A percentile compares a stretch with the other conserved stretches of the same genome.
These are phyloP conservation scores for Gasterosteus nipponicus DNA, from an alignment of 2,113 vertebrate species.

Conservation along the genomic window DNA sequence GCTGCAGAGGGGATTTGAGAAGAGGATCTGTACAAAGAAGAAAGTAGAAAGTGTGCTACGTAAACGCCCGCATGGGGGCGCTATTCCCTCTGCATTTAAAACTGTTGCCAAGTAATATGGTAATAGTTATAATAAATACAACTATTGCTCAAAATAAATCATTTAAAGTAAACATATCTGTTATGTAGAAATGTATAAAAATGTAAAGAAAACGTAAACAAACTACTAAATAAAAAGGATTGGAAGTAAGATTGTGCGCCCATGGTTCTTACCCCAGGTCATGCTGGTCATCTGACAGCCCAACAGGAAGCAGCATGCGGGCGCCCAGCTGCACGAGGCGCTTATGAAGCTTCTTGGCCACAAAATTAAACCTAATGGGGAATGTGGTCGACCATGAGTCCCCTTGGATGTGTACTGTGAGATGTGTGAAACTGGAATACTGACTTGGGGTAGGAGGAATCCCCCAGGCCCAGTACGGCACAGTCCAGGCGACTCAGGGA, in stretches of 20 bases:
- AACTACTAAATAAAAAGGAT: neutral
- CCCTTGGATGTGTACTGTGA: neutral
- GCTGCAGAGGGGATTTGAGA: neutral
- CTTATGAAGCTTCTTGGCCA: conserved; percentile 95
- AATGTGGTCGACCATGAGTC: neutral
- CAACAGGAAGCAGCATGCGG: conserved; percentile 81
- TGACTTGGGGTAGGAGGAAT: conserved; percentile 96
- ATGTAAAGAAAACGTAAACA: neutral
- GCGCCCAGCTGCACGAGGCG: conserved; percentile 90
- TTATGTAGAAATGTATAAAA: too few relatives aligned
- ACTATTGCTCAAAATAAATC: too few relatives aligned
- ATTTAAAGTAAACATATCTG: too few relatives aligned
- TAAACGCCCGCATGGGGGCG: too few relatives aligned
- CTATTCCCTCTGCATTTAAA: too few relatives aligned
- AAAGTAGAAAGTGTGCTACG: too few relatives aligned
- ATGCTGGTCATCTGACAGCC: conserved; percentile 93
- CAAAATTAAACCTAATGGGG: conserved; percentile 91
- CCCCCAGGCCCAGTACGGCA: conserved; percentile 91
- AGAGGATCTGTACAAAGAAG: neutral
- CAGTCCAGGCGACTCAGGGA: conserved; percentile 90
- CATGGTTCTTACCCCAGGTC: conserved; percentile 89
- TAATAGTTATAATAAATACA: too few relatives aligned
- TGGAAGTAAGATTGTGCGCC: too few relatives aligned
- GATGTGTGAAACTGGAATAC: conserved; percentile 31
- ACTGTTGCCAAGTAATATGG: too few relatives aligned